Conservation (phyloP, 2,797 vertebrate genomes). For the Acipenser transmontanus region DNA sequence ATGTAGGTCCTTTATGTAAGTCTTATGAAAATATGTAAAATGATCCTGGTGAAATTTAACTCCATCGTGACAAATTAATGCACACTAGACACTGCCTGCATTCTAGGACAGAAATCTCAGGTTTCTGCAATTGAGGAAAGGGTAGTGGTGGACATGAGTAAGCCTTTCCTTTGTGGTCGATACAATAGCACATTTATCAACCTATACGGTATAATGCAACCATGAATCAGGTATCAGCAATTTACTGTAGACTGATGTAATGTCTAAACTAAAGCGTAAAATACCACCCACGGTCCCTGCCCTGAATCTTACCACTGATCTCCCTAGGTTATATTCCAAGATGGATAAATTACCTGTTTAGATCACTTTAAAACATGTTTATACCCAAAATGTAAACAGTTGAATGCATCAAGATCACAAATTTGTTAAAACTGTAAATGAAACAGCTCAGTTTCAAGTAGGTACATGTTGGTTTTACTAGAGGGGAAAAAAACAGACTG, state of each 20-base stretch:
- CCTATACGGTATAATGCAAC: conserved; percentile 23
- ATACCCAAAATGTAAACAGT: no score
- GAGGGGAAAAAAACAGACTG: no score
- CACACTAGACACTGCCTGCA: conserved; percentile 20
- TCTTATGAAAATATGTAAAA: conserved; percentile 20
- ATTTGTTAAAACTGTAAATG: no score
- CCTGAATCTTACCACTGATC: conserved; percentile 19
- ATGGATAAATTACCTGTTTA: no score
- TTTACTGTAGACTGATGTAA: conserved; percentile 53
- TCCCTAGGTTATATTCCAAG: no score
- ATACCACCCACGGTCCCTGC: conserved; percentile 20
- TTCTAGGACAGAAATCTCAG: conserved; percentile 28
- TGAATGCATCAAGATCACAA: no score
- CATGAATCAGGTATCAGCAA: conserved; percentile 50
- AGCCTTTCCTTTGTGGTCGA: conserved; percentile 30
- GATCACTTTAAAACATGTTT: no score
- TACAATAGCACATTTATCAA: conserved; percentile 31
- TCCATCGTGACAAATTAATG: conserved; percentile 33
- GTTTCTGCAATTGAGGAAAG: conserved; percentile 38
- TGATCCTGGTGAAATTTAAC: conserved; percentile 28
- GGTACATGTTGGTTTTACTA: no score
- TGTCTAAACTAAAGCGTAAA: conserved; percentile 35
- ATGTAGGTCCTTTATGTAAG: conserved; percentile 2
- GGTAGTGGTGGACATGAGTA: conserved; percentile 25
- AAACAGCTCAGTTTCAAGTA: no score